phyloP scores from a whole-genome alignment of 2,113 vertebrate species.

The Cathartes aura region DNA sequence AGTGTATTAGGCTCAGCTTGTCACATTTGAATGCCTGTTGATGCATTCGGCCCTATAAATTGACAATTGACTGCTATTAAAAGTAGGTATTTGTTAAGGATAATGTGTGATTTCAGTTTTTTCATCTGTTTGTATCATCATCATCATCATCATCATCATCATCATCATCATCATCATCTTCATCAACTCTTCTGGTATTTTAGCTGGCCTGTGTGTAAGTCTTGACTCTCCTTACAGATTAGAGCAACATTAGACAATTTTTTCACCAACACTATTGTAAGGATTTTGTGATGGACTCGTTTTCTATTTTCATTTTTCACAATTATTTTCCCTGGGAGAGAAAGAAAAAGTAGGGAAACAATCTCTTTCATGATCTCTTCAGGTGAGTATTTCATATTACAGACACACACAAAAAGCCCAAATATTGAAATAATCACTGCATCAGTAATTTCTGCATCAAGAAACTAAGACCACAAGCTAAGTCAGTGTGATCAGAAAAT shows the following conservation, averaged over 20 bases:
- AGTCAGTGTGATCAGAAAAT: not conserved
- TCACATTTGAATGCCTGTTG: not conserved
- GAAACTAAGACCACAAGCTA: not conserved
- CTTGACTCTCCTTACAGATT: not conserved
- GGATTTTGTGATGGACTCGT: not conserved
- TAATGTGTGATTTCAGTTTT: not conserved
- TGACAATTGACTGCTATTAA: not conserved
- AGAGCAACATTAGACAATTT: not conserved
- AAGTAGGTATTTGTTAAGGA: not conserved
- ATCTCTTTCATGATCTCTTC: not conserved
- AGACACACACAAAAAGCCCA: accelerated
- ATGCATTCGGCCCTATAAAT: not conserved
- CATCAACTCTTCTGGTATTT: not conserved
- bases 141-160: not conserved
- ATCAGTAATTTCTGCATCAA: not conserved
- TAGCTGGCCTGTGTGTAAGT: not conserved
- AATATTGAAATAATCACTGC: not conserved
- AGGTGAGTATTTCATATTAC: not conserved
- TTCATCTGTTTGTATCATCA: too few species aligned
- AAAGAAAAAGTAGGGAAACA: not conserved
- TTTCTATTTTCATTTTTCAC: not conserved
- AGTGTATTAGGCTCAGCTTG: not conserved
- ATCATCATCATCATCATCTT: not conserved
- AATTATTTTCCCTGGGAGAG: not conserved
- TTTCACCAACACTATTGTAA: accelerated